phyloP scores from a whole-genome alignment of 23 tunicate genomes.

The Styela clava region DNA sequence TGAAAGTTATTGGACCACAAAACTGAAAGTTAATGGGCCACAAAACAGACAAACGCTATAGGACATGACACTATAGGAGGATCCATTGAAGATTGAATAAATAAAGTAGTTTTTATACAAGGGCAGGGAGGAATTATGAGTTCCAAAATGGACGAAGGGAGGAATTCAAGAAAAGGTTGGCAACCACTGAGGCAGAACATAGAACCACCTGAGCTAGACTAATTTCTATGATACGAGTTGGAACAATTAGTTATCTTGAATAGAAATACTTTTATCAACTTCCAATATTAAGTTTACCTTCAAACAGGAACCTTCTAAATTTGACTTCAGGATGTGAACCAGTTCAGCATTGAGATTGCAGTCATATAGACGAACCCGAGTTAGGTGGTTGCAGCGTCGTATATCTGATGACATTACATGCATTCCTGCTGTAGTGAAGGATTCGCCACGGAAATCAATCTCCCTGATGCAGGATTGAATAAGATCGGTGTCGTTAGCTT shows the following conservation, averaged over 20 bases:
- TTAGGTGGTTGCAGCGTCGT: background rate
- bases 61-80: too few relatives aligned
- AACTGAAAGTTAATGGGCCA: too few relatives aligned
- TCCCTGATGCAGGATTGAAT: background rate
- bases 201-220: too few relatives aligned
- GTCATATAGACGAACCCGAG: background rate
- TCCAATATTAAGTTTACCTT: background rate
- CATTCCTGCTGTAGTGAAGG: background rate
- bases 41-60: too few relatives aligned
- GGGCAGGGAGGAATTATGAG: too few relatives aligned
- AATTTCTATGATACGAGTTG: background rate
- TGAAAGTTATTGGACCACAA: too few relatives aligned
- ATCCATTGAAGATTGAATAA: too few relatives aligned
- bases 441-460: background rate
- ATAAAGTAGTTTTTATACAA: too few relatives aligned
- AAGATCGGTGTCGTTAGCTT: background rate
- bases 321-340: background rate
- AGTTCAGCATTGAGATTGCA: background rate
- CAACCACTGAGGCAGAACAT: background rate
- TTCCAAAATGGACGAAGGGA: too few relatives aligned
- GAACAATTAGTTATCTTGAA: background rate
- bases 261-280: background rate
- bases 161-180: too few relatives aligned
- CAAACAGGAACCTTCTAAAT: background rate
- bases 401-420: background rate